phyloP scores from a whole-genome alignment of 2,113 vertebrate species.

The Taxidea taxus region DNA sequence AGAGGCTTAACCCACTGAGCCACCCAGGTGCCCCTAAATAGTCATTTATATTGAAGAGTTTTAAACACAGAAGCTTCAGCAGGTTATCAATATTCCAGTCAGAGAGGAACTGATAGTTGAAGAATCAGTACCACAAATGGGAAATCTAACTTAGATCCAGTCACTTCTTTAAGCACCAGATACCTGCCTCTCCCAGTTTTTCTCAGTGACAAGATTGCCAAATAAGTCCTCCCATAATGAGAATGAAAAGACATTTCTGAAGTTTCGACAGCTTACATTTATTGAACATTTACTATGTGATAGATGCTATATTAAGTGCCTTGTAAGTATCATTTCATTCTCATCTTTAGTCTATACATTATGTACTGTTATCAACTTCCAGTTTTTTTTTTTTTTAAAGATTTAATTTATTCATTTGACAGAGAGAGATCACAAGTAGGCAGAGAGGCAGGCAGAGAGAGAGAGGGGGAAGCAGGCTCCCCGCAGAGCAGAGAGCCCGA shows the following conservation, averaged over 20 bases:
- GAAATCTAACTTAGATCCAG: neutral
- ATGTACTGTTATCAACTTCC: neutral
- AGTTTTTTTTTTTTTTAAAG: too few species aligned
- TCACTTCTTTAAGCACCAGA: conserved; percentile 18
- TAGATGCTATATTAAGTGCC: neutral
- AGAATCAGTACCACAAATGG: neutral
- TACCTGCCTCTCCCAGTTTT: neutral
- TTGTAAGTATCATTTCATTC: neutral
- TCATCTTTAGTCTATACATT: neutral
- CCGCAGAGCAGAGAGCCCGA: too few species aligned
- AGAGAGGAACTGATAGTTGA: conserved; percentile 44
- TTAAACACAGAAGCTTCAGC: conserved; percentile 51
- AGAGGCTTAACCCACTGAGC: too few species aligned
- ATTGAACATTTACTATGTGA: neutral
- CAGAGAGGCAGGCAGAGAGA: too few species aligned
- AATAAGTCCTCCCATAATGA: conserved; percentile 10
- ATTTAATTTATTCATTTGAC: too few species aligned
- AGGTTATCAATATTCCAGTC: conserved; percentile 41
- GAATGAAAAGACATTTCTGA: neutral
- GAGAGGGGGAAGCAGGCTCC: too few species aligned
- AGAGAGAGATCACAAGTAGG: too few species aligned
- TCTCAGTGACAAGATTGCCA: neutral
- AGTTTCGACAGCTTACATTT: neutral
- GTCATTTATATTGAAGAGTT: conserved; percentile 33
- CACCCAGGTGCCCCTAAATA: too few species aligned